Percentiles rank a stretch among this genome's conserved stretches.
Conservation (phyloP, 1,140 invertebrate species). For the Kradibia gibbosae region DNA sequence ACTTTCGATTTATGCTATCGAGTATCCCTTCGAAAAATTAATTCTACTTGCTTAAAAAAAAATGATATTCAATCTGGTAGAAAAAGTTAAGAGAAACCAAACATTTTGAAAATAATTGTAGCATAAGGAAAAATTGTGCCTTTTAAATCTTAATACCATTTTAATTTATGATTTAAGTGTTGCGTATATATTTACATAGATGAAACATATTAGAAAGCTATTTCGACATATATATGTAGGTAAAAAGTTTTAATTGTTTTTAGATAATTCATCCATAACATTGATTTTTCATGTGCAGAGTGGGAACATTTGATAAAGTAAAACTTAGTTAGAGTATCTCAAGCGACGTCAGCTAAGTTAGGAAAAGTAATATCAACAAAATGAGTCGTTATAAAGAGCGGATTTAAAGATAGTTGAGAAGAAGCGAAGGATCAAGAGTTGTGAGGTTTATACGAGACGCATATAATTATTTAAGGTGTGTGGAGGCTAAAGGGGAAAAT, state of each 20-base stretch:
- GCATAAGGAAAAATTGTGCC: constrained; percentile 50
- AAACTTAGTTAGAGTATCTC: constrained; percentile 32
- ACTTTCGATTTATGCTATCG: not conserved
- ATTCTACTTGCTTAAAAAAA: not conserved
- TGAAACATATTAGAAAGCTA: constrained; percentile 17
- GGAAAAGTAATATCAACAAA: constrained; percentile 46
- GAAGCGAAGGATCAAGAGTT: constrained; percentile 26
- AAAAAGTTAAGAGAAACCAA: constrained; percentile 18
- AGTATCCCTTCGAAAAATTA: not conserved
- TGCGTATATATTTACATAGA: not conserved
- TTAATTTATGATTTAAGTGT: constrained; percentile 28
- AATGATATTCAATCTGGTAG: not conserved
- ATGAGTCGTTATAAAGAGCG: constrained; percentile 48
- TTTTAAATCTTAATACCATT: constrained; percentile 38
- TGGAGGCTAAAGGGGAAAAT: constrained; percentile 42
- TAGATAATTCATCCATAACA: not conserved
- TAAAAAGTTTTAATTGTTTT: not conserved
- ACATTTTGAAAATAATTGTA: constrained; percentile 38
- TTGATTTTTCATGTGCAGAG: constrained; percentile 1
- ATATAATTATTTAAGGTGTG: constrained; percentile 36
- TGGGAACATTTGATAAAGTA: constrained; percentile 9
- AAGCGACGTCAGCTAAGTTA: constrained; percentile 1
- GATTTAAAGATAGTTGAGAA: constrained; percentile 45
- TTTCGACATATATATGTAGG: not conserved
- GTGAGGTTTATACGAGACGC: constrained; percentile 38